phyloP scores from a whole-genome alignment of 2,888 invertebrate genomes.

The Parapristionchus giblindavisi region DNA sequence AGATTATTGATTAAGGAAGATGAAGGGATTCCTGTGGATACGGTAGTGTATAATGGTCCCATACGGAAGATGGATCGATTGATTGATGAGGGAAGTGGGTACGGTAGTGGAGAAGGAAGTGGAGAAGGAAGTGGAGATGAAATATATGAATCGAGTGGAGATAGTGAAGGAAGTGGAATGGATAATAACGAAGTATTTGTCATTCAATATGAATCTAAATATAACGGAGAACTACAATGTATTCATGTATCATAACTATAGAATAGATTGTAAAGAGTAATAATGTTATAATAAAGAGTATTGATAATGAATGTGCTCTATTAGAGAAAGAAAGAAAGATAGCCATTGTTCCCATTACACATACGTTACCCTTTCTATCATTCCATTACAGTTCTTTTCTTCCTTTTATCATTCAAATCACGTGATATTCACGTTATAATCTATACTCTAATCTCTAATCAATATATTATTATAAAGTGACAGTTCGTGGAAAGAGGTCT shows the following conservation, averaged over 20 bases:
- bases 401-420: neutral
- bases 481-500: neutral
- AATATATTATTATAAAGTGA: neutral
- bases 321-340: too few relatives aligned
- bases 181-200: neutral
- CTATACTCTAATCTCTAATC: neutral
- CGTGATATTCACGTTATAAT: conserved; percentile 18
- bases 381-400: neutral
- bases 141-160: neutral
- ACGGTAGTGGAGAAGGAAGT: conserved; percentile 17
- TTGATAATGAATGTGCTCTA: too few relatives aligned
- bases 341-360: neutral
- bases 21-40: conserved; percentile 22
- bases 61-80: conserved; percentile 15
- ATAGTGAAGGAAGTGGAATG: conserved; percentile 14
- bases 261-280: conserved; percentile 2
- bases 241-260: too few relatives aligned
- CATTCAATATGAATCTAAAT: neutral
- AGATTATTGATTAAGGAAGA: too few relatives aligned
- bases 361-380: neutral
- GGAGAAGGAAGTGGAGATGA: neutral
- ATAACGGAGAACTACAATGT: conserved; percentile 25
- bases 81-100: conserved; percentile 26
- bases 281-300: neutral
- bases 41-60: conserved; percentile 30